These are phyloP conservation scores for Tyrannus savana DNA, from an alignment of 2,113 vertebrate species.

Conservation along the genomic window DNA sequence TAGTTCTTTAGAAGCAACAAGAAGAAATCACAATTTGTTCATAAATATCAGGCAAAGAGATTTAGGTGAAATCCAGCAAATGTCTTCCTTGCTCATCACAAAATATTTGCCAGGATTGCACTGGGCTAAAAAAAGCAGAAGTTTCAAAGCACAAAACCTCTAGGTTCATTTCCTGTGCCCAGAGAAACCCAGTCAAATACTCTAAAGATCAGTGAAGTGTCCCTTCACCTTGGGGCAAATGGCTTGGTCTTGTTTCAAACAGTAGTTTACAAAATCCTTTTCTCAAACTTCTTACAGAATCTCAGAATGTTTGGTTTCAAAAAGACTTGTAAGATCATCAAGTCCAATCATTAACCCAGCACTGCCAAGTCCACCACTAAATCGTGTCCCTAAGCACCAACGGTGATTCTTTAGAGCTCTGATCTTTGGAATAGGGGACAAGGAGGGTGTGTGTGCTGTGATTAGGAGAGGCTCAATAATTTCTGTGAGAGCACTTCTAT, in stretches of 20 bases:
- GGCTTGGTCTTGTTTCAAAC: neutral
- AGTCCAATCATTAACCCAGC: neutral
- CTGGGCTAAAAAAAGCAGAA: neutral
- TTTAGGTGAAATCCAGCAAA: neutral
- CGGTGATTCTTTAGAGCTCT: neutral
- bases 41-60: neutral
- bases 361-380: neutral
- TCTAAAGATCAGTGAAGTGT: neutral
- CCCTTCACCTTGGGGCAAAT: neutral
- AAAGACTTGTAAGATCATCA: neutral
- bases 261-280: neutral
- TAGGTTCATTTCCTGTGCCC: neutral
- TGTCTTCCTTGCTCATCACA: neutral
- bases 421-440: neutral
- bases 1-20: neutral
- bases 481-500: neutral
- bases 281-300: neutral
- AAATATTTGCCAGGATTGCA: neutral
- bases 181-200: neutral
- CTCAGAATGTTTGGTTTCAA: neutral
- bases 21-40: neutral
- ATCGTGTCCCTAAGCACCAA: neutral
- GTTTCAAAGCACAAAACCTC: neutral
- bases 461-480: neutral
- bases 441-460: neutral